A percentile compares a stretch with the other conserved stretches of the same genome.
These are phyloP conservation scores for Stenurella melanura DNA, from an alignment of 2,888 invertebrate genomes.

Conservation along the genomic window DNA sequence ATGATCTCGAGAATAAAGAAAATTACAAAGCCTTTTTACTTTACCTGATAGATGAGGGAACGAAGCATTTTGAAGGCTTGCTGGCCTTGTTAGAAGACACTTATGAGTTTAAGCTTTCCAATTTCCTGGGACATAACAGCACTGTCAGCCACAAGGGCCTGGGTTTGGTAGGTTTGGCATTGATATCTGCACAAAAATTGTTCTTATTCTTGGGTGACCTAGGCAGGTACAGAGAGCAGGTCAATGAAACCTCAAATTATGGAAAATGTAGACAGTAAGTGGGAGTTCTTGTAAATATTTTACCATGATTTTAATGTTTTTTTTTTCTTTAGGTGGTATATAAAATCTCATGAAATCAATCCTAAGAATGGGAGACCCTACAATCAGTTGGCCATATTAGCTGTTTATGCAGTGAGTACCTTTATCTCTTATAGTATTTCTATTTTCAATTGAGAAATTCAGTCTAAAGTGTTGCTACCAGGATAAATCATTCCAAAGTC, in stretches of 20 bases:
- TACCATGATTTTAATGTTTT: constrained; percentile 20
- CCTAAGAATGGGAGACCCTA: constrained; percentile 97
- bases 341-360: constrained; percentile 94
- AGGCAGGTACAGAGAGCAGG: constrained; percentile 91
- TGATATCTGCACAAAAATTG: constrained; percentile 91
- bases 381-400: constrained; percentile 94
- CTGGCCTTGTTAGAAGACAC: constrained; percentile 83
- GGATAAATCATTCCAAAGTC: too few species aligned
- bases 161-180: constrained; percentile 83
- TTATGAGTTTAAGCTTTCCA: constrained; percentile 83
- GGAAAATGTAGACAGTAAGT: constrained; percentile 84
- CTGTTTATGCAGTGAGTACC: constrained; percentile 84
- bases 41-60: constrained; percentile 85
- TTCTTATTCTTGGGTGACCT: constrained; percentile 94
- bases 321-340: constrained; percentile 82
- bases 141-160: constrained; percentile 79
- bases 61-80: constrained; percentile 85
- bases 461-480: too few species aligned
- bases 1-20: constrained; percentile 79
- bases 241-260: constrained; percentile 87
- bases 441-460: too few species aligned
- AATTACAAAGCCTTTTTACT: constrained; percentile 80
- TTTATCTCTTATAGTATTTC: constrained; percentile 10
- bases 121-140: constrained; percentile 78
- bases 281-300: not conserved